Evolutionary conservation across 2,113 vertebrate species (phyloP).

Genomic region (Oenanthe oenanthe): DNA sequence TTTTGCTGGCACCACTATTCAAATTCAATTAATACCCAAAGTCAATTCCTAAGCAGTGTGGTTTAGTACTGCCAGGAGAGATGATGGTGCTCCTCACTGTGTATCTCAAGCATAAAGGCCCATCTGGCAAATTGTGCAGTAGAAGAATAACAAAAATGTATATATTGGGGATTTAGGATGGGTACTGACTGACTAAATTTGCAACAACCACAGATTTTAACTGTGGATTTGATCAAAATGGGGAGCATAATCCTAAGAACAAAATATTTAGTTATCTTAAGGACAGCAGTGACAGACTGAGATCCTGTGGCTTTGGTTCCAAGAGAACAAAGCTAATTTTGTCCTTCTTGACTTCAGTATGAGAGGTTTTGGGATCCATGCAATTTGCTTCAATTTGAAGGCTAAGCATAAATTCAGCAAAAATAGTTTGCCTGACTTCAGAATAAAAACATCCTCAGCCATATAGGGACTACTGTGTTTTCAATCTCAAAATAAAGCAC

Average conservation of each 20-base stretch:
- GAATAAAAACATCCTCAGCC: not conserved
- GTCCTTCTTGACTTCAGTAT: not conserved
- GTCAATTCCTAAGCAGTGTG: not conserved
- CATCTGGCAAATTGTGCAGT: not conserved
- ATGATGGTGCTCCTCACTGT: not conserved
- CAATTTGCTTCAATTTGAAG: slow-evolving; percentile 28
- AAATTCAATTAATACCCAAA: not conserved
- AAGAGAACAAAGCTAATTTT: not conserved
- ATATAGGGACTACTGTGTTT: not conserved
- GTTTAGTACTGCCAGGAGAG: not conserved
- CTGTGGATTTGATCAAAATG: not conserved
- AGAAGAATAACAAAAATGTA: not conserved
- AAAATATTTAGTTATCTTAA: not conserved
- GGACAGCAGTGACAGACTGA: not conserved
- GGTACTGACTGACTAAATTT: not conserved
- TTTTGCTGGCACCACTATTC: not conserved
- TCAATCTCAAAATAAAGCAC: not conserved
- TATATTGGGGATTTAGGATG: not conserved
- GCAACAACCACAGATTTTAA: not conserved
- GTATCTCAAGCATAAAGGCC: not conserved
- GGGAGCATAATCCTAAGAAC: not conserved
- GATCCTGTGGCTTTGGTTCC: not conserved
- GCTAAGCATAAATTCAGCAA: not conserved
- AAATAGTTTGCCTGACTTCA: not conserved
- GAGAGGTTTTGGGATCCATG: not conserved